Evolutionary conservation across 2,113 vertebrate species (phyloP).

Genomic region (Brienomyrus brachyistius): DNA sequence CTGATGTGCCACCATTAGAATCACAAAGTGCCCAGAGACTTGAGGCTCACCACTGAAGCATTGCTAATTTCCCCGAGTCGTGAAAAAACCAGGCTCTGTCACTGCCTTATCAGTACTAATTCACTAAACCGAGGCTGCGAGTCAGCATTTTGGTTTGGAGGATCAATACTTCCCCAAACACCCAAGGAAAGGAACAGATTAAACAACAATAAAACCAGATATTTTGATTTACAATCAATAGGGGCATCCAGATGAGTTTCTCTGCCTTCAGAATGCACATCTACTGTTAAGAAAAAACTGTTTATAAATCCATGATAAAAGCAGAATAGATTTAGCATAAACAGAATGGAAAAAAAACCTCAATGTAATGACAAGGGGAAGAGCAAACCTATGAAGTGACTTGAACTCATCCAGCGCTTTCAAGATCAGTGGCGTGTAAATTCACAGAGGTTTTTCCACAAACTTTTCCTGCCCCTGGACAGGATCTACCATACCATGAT

Average conservation of each 20-base stretch:
- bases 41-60: background rate
- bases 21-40: background rate
- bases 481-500: background rate
- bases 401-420: background rate
- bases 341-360: background rate
- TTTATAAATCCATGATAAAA: background rate
- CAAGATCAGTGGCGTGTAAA: background rate
- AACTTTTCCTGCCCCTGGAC: background rate
- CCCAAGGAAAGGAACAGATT: background rate
- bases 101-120: background rate
- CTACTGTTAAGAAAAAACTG: background rate
- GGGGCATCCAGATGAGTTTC: background rate
- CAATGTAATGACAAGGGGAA: background rate
- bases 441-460: background rate
- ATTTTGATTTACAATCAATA: background rate
- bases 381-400: background rate
- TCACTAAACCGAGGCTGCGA: background rate
- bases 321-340: background rate
- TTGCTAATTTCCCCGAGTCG: background rate
- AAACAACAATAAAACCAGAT: background rate
- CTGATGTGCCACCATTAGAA: background rate
- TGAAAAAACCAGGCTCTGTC: background rate
- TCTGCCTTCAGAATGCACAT: background rate
- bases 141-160: background rate
- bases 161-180: background rate